Conservation (phyloP, 2,113 vertebrate genomes). For the Colistium nudipinnis region DNA sequence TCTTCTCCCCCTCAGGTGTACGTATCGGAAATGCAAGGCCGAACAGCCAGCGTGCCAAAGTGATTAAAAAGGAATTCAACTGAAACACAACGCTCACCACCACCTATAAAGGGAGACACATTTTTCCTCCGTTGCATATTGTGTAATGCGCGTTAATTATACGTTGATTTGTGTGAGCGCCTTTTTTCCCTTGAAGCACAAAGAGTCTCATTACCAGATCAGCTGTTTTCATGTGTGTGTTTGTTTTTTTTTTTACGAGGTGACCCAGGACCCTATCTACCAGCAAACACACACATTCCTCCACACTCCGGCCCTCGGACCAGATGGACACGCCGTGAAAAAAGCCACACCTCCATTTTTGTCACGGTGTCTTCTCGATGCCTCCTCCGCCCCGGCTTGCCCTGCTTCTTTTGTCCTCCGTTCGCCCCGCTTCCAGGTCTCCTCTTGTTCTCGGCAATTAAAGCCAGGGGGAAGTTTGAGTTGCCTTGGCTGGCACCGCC, state of each 20-base stretch:
- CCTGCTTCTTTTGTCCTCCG: constrained; percentile 81
- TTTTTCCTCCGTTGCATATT: too few relatives aligned
- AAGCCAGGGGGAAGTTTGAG: constrained; percentile 85
- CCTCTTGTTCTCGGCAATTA: constrained; percentile 87
- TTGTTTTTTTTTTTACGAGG: too few relatives aligned
- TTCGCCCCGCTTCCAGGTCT: constrained; percentile 83
- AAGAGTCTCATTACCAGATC: constrained; percentile 38
- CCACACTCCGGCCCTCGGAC: constrained; percentile 45
- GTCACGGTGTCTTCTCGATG: constrained; percentile 62
- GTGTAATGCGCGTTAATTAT: too few relatives aligned
- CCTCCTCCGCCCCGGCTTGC: constrained; percentile 65
- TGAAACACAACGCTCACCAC: too few relatives aligned
- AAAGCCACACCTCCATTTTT: constrained; percentile 66
- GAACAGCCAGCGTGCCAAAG: too few relatives aligned
- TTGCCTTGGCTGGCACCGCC: constrained; percentile 87
- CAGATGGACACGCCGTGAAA: constrained; percentile 62
- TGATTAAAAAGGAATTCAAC: too few relatives aligned
- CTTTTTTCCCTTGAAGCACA: not conserved
- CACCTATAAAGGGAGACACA: too few relatives aligned
- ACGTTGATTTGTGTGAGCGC: constrained; percentile 20
- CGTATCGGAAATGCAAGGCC: not conserved
- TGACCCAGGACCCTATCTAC: constrained; percentile 31
- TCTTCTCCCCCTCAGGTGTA: not conserved
- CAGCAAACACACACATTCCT: constrained; percentile 39
- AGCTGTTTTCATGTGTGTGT: constrained; percentile 37